phyloP scores from a whole-genome alignment of 2,113 vertebrate genomes.

The Podilymbus podiceps region DNA sequence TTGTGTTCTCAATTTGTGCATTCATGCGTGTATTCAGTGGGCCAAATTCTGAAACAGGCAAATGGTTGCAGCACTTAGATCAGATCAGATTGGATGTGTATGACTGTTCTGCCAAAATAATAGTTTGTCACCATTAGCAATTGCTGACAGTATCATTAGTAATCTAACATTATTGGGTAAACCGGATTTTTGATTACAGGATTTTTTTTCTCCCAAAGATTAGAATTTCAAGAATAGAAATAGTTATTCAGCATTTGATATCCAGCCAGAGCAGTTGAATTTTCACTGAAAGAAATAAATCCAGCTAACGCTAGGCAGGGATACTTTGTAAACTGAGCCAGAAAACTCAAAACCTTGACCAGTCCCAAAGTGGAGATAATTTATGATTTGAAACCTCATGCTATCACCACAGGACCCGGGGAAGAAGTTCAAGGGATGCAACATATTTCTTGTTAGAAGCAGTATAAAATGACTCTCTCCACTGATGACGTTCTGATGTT shows the following conservation, averaged over 20 bases:
- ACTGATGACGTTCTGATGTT: neutral
- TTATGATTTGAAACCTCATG: neutral
- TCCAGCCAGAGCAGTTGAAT: constrained; percentile 4
- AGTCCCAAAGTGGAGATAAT: neutral
- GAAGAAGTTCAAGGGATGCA: constrained; percentile 8
- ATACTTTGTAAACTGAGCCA: neutral
- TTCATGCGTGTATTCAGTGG: neutral
- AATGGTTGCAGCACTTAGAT: neutral
- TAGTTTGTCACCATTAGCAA: neutral
- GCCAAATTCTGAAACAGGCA: neutral
- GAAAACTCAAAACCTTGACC: constrained; percentile 27
- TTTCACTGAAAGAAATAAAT: constrained; percentile 16
- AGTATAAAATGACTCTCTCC: neutral
- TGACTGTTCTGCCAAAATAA: neutral
- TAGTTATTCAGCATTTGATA: constrained; percentile 30
- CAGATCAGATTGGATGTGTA: neutral
- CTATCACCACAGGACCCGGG: neutral
- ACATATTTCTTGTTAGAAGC: constrained; percentile 7
- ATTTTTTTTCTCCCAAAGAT: constrained; percentile 3
- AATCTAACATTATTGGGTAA: neutral
- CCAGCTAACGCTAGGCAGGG: neutral
- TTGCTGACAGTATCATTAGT: neutral
- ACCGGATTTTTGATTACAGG: neutral
- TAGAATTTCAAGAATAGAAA: constrained; percentile 24
- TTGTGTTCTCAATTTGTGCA: neutral